Base-by-base conservation (phyloP, 53 echinoderm and acorn worm species). In the Apostichopus leukothele region DNA sequence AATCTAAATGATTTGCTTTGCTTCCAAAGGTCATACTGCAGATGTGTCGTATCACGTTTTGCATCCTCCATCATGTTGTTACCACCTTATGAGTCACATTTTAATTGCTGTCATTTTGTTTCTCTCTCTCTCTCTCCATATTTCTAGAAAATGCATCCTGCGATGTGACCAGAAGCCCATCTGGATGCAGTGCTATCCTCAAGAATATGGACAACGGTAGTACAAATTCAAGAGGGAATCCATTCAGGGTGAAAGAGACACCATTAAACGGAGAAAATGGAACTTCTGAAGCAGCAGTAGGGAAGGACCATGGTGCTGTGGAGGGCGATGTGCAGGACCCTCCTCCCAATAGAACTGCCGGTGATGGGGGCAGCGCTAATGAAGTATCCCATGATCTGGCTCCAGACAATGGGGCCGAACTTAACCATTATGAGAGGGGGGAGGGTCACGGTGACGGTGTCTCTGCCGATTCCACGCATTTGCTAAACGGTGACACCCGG, bases 381-480 rank as follows among this genome's bases (percentile, higher is more conserved):
- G 88, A 81, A 23, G 50, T 27, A 14, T 76, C 26, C 13, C 27
- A 21, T 13, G 77, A 39, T 16, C 77, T n/a, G 11, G 27, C 50
- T 13, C 13, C 14, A 9, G 50, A 50, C 7, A 13, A 1, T 16
- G 57, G 83, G 18, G 57, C 18, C 14, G n/a, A 83, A 12, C 6
- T 13, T 13, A 52, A 50, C 77, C 18, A 39, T 52, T 76, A 26
- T 76, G 18, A 10, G 39, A 76, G 5, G 77, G 50, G 50, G 16
- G 77, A 52, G 11, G 75, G 67, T 73, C 19, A 73, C 39, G n/a
- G 52, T 6, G 54, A 25, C 5, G 75, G 88, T 1, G 60, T 75
- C 19, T 87, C 59, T 51, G 88, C 88, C 2, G 88, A 87, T 53
- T 87, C 88, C 52, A 87, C 88, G 10, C 88, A 52, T 52, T 7